Evolutionary conservation across 2,113 vertebrate species (phyloP), one percentile per base, ranked within the genome.

Genomic region (Stigmatopora argus): DNA sequence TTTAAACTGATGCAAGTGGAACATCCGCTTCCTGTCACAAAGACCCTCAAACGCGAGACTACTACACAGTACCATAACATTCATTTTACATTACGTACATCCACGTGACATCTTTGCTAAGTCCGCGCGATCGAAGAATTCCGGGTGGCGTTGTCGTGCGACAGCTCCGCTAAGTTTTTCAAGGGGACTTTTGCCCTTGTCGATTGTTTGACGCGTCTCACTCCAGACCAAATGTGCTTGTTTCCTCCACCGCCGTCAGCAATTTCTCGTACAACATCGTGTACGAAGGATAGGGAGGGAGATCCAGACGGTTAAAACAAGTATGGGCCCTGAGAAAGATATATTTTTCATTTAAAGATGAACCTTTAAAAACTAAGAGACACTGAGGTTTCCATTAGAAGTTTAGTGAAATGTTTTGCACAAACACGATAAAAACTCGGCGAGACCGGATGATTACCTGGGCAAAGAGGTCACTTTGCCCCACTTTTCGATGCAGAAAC

Each of bases 401-500:
- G 1, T 3, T 5, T 2, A 21, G 13, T 17, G 12, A 34, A 45
- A n/a, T 13, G 14, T 48, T 2, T 5, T 48, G 14, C 5, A 17
- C 13, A 15, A 5, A 17, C 15, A 48, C 2, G 2, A 31, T 26
- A 63, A 14, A 17, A 1, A 48, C 13, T 48, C 5, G 15, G 15
- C 5, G 5, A 17, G 46, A 17, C 3, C 8, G 4, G 8, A 19
- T 0, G 13, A 61, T 4, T 93, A 98, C 97, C 95, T 96, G 78
- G 97, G 97, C 51, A 99, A 91, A 21, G 97, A 96, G 0, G 95
- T 98, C 76, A 98, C 92, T 85, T 97, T 98, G 38, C 97, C 97
- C 97, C 96, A 99, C 73, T 99, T 99, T 86, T 99, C 96, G 71
- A 99, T 98, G 85, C 97, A 99, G 91, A 99, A 98, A 44, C 93